A percentile compares a stretch with the other conserved stretches of the same genome.
Conservation (phyloP, 2,888 invertebrate species). For the Drosophila diplacantha region DNA sequence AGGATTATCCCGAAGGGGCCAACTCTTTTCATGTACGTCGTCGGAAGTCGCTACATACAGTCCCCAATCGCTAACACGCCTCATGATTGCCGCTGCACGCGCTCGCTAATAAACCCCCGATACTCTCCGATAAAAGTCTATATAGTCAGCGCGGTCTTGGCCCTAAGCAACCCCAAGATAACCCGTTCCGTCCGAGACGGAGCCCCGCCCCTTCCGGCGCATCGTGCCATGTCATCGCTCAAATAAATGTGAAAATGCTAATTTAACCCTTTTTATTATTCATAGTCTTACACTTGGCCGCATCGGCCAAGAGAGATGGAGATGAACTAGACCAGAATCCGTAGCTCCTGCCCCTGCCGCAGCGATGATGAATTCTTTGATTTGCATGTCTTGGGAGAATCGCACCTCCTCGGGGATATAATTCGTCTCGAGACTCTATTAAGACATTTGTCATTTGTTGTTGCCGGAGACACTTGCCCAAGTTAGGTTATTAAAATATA, state of each 20-base stretch:
- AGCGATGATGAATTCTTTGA: constrained; percentile 61
- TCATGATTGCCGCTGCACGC: constrained; percentile 68
- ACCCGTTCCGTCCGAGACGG: constrained; percentile 17
- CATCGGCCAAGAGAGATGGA: constrained; percentile 31
- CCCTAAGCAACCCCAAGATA: constrained; percentile 17
- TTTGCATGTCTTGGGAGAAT: constrained; percentile 69
- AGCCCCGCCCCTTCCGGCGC: constrained; percentile 37
- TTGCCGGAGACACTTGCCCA: constrained; percentile 55
- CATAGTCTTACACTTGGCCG: constrained; percentile 73
- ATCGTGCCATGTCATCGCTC: constrained; percentile 71
- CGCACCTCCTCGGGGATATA: constrained; percentile 41
- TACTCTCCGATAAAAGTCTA: not conserved
- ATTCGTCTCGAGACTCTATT: constrained; percentile 42
- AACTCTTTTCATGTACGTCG: constrained; percentile 64
- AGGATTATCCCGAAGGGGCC: constrained; percentile 57
- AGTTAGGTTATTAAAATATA: constrained; percentile 60
- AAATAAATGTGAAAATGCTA: constrained; percentile 75
- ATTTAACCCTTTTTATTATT: constrained; percentile 77
- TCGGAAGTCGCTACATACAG: constrained; percentile 61
- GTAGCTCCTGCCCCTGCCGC: constrained; percentile 13
- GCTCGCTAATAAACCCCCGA: constrained; percentile 55
- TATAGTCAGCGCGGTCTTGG: constrained; percentile 1
- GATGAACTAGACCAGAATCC: constrained; percentile 31
- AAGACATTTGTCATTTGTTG: constrained; percentile 66
- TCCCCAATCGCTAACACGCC: constrained; percentile 55